A percentile compares a stretch with the other conserved stretches of the same genome.
phyloP scores from a whole-genome alignment of 2,797 vertebrate species.

The Pangasius larnaudii region DNA sequence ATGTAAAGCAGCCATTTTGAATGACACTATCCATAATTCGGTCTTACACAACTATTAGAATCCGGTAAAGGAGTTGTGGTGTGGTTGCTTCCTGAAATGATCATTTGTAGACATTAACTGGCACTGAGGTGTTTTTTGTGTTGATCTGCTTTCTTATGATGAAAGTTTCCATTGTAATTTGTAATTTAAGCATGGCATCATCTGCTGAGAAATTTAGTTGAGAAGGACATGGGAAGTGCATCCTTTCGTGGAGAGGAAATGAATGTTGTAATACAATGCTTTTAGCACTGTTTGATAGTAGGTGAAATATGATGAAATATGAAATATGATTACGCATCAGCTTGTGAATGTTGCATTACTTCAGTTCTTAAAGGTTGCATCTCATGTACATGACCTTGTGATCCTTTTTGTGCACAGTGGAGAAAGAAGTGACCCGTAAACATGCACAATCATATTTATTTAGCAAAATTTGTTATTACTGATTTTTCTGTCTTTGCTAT shows the following conservation, averaged over 20 bases:
- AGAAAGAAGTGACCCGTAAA: not conserved
- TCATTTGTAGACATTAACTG: not conserved
- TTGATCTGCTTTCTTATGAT: not conserved
- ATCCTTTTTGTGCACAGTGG: not conserved
- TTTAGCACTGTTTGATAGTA: not conserved
- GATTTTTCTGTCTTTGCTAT: no score
- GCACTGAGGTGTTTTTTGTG: not conserved
- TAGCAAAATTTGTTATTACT: not conserved
- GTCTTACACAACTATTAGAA: not conserved
- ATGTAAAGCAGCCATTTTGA: not conserved
- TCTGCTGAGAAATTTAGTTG: not conserved
- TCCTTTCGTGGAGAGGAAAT: not conserved
- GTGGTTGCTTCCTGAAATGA: no score
- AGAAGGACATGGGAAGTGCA: not conserved
- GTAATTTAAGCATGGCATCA: not conserved
- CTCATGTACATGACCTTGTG: not conserved
- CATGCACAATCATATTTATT: not conserved
- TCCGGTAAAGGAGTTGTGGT: no score
- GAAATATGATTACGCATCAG: not conserved
- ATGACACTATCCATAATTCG: not conserved
- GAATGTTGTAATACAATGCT: not conserved
- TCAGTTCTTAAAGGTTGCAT: not conserved
- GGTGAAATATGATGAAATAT: no score
- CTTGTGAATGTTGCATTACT: not conserved
- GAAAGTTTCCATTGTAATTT: not conserved